A percentile compares a stretch with the other conserved stretches of the same genome.
Conservation (phyloP, 2,113 vertebrate species). For the Pangasianodon gigas region DNA sequence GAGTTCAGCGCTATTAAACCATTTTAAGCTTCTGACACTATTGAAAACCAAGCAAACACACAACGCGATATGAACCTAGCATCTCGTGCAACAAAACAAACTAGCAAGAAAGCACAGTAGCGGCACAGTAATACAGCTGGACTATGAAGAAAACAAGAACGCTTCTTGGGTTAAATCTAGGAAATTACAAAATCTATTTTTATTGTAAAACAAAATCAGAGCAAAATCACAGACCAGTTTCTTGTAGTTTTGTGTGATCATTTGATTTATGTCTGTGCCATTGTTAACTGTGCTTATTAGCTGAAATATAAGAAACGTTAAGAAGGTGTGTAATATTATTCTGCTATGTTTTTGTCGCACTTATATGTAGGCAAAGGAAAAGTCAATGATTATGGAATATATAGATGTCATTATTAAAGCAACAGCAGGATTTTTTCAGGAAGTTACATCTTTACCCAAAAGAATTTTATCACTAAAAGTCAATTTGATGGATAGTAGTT, state of each 20-base stretch:
- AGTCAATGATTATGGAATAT: neutral
- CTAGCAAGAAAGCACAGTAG: neutral
- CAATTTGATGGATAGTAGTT: neutral
- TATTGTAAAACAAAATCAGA: neutral
- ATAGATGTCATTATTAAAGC: neutral
- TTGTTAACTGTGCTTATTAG: neutral
- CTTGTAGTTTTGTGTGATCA: neutral
- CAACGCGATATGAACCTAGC: neutral
- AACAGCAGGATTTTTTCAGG: neutral
- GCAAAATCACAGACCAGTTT: neutral
- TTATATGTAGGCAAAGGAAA: neutral
- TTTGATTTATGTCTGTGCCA: too few relatives aligned
- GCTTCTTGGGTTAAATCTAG: neutral
- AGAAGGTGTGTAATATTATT: neutral
- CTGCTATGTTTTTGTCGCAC: neutral
- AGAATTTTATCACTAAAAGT: neutral
- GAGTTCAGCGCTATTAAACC: neutral
- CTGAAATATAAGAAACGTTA: neutral
- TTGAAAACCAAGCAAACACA: neutral
- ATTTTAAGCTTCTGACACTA: neutral
- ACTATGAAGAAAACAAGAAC: neutral
- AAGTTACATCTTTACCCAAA: neutral
- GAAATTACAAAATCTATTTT: neutral
- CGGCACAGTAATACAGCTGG: too few relatives aligned
- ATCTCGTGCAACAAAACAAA: neutral